Percentiles rank a stretch among this genome's conserved stretches.
These are phyloP conservation scores for Scytalopus superciliaris DNA, from an alignment of 2,113 vertebrate genomes.

Conservation along the genomic window DNA sequence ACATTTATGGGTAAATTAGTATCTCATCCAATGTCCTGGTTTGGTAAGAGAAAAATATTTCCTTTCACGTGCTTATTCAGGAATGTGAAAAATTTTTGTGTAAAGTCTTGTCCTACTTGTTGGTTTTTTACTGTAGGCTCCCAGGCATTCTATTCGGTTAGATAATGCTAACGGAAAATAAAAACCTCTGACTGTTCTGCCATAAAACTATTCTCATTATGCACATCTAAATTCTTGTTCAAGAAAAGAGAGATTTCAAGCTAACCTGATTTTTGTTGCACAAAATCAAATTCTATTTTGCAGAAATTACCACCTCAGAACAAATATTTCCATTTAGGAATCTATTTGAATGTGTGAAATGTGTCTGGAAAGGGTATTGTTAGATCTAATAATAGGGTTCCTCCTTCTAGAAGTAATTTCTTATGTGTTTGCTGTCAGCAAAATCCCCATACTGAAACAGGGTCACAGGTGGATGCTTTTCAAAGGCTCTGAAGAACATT, in stretches of 20 bases:
- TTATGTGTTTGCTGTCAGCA: background rate
- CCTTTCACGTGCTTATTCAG: background rate
- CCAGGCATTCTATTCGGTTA: background rate
- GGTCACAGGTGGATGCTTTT: background rate
- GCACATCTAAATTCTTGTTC: background rate
- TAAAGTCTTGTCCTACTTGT: background rate
- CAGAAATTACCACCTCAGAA: background rate
- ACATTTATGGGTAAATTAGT: background rate
- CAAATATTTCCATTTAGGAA: background rate
- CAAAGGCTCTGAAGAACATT: background rate
- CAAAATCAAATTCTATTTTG: slow-evolving; percentile 1
- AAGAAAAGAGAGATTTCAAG: background rate
- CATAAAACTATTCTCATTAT: background rate
- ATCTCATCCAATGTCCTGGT: background rate
- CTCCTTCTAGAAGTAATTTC: background rate
- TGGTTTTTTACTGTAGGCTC: background rate
- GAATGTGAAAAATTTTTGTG: background rate
- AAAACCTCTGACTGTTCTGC: background rate
- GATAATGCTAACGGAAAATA: background rate
- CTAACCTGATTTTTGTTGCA: background rate
- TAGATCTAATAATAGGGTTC: background rate
- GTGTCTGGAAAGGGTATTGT: background rate
- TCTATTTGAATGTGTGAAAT: background rate
- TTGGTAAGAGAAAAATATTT: background rate
- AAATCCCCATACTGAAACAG: background rate